Evolutionary conservation across 2,113 vertebrate genomes (phyloP).

Genomic region (Isurus oxyrinchus): DNA sequence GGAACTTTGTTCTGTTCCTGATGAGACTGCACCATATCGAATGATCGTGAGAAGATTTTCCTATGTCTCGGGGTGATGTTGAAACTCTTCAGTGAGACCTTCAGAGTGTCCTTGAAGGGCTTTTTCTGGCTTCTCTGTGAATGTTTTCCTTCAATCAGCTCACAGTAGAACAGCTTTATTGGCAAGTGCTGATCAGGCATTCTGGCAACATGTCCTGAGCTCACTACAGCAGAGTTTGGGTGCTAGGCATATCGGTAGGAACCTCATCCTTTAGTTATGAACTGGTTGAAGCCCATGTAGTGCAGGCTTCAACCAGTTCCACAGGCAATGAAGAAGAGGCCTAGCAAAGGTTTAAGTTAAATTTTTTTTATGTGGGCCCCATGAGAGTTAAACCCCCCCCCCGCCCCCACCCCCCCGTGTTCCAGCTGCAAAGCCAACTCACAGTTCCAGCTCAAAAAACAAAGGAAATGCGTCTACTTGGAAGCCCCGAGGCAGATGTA

Average conservation of each 20-base stretch:
- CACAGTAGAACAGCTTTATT: background rate
- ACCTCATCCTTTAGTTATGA: background rate
- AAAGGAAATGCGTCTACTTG: background rate
- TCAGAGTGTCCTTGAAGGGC: background rate
- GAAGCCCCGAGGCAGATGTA: background rate
- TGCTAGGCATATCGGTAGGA: background rate
- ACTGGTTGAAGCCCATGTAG: background rate
- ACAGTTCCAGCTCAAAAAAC: background rate
- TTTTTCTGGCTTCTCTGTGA: background rate
- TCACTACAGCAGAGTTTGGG: background rate
- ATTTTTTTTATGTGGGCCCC: no score
- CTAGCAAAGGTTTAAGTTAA: background rate
- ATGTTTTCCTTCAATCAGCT: background rate
- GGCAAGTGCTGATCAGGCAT: background rate
- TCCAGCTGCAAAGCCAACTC: background rate
- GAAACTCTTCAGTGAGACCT: background rate
- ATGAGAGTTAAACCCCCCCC: background rate
- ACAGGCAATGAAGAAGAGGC: background rate
- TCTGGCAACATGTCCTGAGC: background rate
- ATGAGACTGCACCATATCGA: background rate
- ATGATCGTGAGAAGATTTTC: background rate
- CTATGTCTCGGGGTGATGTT: background rate
- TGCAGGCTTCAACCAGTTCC: background rate
- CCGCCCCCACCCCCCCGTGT: background rate
- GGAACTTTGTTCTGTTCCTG: background rate